Base-by-base conservation (phyloP, 1,140 invertebrate species). In the Tetranychus urticae region DNA sequence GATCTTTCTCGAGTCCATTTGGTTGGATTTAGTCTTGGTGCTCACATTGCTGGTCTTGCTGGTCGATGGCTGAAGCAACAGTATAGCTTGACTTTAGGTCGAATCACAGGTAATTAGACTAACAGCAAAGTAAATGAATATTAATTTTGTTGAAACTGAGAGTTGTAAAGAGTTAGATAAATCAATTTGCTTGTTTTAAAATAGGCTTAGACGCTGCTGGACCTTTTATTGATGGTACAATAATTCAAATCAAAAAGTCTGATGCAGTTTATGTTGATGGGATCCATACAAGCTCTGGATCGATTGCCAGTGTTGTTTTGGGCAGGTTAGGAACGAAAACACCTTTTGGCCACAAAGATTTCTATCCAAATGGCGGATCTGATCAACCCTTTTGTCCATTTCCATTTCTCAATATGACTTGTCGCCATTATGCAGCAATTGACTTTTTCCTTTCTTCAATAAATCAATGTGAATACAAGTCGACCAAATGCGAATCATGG, bases 311-410 rank as follows among this genome's bases (percentile, higher is more conserved):
- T n/a, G 23, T n/a, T n/a, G 5, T 57, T 6, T 23, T 48, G 6
- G 64, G 64, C 55, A 7, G 66, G 48, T 31, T 89, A 10, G 86
- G 87, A 3, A 83, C 83, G 1, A 84, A 81, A 73, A 83, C 89
- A 69, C 83, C 86, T 0, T 83, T 86, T 80, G 88, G 84, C 0
- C 84, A 94, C 68, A 85, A 90, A 0, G 88, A 92, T 70, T 92
- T 90, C 69, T 90, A 89, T 63, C 68, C 70, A 10, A 72, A 73
- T 65, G 71, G 71, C n/a, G 72, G 72, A 4, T 50, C 61, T 54
- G 50, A 69, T 50, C 72, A 73, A 62, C 71, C 72, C 1, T 69
- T 69, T 0, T 73, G 72, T 42, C 5, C 14, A 13, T 23, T 23
- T 10, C 13, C 8, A 34, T 59, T 6, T 3, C 3, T 33, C 10